Evolutionary conservation across 2,888 invertebrate species (phyloP).

Genomic region (Eustalomyia histrio): DNA sequence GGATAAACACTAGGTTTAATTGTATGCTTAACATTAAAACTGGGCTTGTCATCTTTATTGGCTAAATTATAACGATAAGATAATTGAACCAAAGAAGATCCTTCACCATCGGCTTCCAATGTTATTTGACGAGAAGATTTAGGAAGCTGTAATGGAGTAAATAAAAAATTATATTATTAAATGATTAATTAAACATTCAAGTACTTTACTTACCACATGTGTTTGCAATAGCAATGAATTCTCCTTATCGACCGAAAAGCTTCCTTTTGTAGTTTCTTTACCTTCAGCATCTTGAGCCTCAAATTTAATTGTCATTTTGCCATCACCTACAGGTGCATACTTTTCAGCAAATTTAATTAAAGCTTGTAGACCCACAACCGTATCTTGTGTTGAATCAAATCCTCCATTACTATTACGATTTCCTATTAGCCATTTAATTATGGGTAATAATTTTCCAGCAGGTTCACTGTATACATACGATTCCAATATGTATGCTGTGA

Average conservation of each 20-base stretch:
- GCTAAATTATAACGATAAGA: conserved; percentile 91
- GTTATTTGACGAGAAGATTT: conserved; percentile 83
- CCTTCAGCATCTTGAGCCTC: conserved; percentile 63
- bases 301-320: conserved; percentile 73
- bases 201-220: conserved; percentile 82
- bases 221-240: conserved; percentile 92
- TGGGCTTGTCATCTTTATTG: conserved; percentile 92
- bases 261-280: conserved; percentile 68
- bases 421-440: conserved; percentile 86
- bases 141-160: conserved; percentile 69
- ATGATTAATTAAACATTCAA: neutral
- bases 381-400: conserved; percentile 89
- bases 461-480: conserved; percentile 81
- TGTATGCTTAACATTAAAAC: conserved; percentile 91
- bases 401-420: conserved; percentile 86
- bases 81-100: conserved; percentile 88
- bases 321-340: conserved; percentile 78
- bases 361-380: conserved; percentile 87
- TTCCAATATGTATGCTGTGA: conserved; percentile 92
- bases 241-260: conserved; percentile 83
- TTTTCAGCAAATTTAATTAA: conserved; percentile 84
- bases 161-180: neutral
- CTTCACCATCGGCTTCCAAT: conserved; percentile 88
- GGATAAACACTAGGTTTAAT: conserved; percentile 90
- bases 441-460: conserved; percentile 79